Base-by-base conservation (phyloP, 37 sponge, comb jelly and placozoan species). In the Tethya wilhelma region DNA sequence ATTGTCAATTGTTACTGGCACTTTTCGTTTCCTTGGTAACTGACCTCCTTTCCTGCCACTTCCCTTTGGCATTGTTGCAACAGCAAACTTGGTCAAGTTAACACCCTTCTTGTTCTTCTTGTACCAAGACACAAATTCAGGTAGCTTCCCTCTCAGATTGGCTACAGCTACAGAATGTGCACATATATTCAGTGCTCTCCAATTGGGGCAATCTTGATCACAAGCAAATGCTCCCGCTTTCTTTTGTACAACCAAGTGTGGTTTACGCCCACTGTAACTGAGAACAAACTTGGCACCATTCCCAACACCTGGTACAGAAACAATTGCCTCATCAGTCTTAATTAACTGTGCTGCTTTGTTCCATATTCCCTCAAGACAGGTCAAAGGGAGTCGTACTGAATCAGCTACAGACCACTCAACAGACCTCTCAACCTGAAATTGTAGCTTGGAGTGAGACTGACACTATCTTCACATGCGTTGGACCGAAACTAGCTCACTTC, bases 341-440 rank as follows among this genome's bases (percentile, higher is more conserved):
- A 83, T 28, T 8, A 83, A 67, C 55, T 83, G 68, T 26, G 67
- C 68, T 49, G 84, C 84, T 74, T 81, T 83, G 39, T 34, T 65
- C 84, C 84, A 83, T 7, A 83, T 83, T 6, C 84, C 84, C 46
- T 83, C 67, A 9, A 83, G 67, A 41, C 75, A 74, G 20, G 26
- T 72, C 12, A 49, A 39, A 7, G 84, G 75, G 65, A 83, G 44
- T 40, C 68, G 31, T 26, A 74, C 58, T 4, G 8, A 17, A 14
- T 40, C 22, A 30, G 75, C 67, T 29, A 72, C 40, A n/a, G n/a
- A n/a, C n/a, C n/a, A n/a, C n/a, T n/a, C n/a, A n/a, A n/a, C 71
- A 62, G 63, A 62, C 63, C 63, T 62, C 63, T 62, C 63, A 62
- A 62, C 63, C 22, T 62, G 8, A 26, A 62, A 62, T 25, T 62